Evolutionary conservation across 2,113 vertebrate species (phyloP).

Genomic region (Mus spicilegus): DNA sequence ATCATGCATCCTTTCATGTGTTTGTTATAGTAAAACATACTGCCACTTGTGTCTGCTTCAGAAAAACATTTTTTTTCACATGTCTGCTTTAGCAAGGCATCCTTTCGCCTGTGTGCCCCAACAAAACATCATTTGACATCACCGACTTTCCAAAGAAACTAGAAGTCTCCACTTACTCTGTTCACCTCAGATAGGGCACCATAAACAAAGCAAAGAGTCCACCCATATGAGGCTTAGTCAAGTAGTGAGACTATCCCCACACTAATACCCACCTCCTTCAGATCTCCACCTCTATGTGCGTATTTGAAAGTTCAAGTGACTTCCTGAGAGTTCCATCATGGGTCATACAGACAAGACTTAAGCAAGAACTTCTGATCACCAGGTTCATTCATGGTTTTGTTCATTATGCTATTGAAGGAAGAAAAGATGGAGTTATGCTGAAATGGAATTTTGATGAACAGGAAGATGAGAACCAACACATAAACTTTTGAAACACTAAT

Average conservation of each 20-base stretch:
- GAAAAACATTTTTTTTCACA: too few species aligned
- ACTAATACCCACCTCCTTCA: not conserved
- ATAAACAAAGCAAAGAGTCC: not conserved
- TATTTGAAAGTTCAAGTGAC: not conserved
- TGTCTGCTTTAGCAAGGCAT: too few species aligned
- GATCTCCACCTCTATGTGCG: not conserved
- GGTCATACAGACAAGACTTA: not conserved
- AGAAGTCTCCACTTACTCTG: too few species aligned
- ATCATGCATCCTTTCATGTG: too few species aligned
- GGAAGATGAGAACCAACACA: not conserved
- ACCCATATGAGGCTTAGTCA: not conserved
- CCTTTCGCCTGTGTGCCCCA: too few species aligned
- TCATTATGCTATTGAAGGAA: not conserved
- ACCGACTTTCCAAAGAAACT: too few species aligned
- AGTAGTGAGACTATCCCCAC: not conserved
- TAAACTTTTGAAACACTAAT: constrained; percentile 11
- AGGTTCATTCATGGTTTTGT: not conserved
- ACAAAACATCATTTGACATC: too few species aligned
- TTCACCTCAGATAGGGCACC: not conserved
- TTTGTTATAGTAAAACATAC: too few species aligned
- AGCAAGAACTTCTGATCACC: not conserved
- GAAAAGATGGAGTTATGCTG: not conserved
- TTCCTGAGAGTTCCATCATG: not conserved
- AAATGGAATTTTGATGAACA: not conserved
- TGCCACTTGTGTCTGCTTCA: too few species aligned